Evolutionary conservation across 2,888 invertebrate species (phyloP).

Genomic region (Seira ritae): DNA sequence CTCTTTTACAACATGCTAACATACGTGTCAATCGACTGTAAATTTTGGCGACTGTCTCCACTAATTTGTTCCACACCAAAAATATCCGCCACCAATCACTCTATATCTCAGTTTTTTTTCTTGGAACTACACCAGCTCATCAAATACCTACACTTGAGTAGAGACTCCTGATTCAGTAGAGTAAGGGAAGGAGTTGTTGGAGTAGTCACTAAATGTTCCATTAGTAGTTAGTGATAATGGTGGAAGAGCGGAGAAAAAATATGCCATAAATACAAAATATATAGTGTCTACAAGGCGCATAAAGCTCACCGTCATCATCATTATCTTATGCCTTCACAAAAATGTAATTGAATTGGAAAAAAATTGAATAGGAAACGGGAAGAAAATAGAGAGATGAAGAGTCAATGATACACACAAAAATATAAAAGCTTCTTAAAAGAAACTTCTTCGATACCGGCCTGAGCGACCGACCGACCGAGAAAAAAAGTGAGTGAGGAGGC

Average conservation of each 20-base stretch:
- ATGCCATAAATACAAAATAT: constrained; percentile 32
- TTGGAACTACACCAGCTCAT: constrained; percentile 74
- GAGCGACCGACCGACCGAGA: constrained; percentile 49
- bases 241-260: constrained; percentile 21
- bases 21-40: constrained; percentile 74
- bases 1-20: constrained; percentile 64
- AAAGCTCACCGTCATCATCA: constrained; percentile 17
- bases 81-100: constrained; percentile 74
- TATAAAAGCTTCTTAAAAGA: constrained; percentile 19
- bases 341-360: constrained; percentile 32
- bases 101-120: constrained; percentile 67
- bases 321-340: constrained; percentile 36
- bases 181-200: constrained; percentile 26
- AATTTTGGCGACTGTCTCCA: constrained; percentile 74
- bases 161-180: constrained; percentile 31
- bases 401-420: constrained; percentile 14
- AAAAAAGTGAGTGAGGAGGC: constrained; percentile 5
- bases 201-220: constrained; percentile 72
- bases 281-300: neutral
- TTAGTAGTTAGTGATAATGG: constrained; percentile 56
- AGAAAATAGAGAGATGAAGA: neutral
- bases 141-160: constrained; percentile 68
- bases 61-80: constrained; percentile 74
- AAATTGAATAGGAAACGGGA: neutral
- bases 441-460: constrained; percentile 8